Conservation (phyloP, 2,797 vertebrate species). For the Jordanella pulchra region DNA sequence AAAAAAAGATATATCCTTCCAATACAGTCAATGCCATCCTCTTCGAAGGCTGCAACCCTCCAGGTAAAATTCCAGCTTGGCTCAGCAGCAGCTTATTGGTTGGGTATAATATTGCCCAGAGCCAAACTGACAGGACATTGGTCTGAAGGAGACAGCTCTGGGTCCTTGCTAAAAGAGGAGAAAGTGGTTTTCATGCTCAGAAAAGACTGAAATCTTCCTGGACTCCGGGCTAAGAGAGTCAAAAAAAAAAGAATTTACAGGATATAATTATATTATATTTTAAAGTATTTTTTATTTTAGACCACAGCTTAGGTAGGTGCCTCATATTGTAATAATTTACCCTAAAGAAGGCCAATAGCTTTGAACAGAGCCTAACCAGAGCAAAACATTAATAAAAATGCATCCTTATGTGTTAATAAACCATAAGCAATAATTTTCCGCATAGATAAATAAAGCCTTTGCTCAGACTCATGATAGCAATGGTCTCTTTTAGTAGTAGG, state of each 20-base stretch:
- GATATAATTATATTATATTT: not conserved
- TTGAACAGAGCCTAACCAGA: no score
- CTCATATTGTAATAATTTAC: no score
- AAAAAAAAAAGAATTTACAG: conserved; percentile 3
- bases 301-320: no score
- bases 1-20: conserved; percentile 1
- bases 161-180: conserved; percentile 1
- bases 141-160: conserved; percentile 38
- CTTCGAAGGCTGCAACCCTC: conserved; percentile 47
- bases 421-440: no score
- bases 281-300: no score
- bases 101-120: conserved; percentile 44
- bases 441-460: not conserved
- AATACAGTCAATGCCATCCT: conserved; percentile 12
- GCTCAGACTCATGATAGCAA: not conserved
- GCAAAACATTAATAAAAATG: no score
- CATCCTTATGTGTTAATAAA: not conserved
- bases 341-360: no score
- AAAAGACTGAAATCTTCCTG: conserved; percentile 17
- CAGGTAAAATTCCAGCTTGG: conserved; percentile 58
- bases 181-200: conserved; percentile 21
- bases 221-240: not conserved
- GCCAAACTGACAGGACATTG: conserved; percentile 35
- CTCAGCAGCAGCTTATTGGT: conserved; percentile 26
- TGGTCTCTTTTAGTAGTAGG: not conserved